Percentiles rank a stretch among this genome's conserved stretches.
phyloP scores from a whole-genome alignment of 2,797 vertebrate species.

The Enoplosus armatus region DNA sequence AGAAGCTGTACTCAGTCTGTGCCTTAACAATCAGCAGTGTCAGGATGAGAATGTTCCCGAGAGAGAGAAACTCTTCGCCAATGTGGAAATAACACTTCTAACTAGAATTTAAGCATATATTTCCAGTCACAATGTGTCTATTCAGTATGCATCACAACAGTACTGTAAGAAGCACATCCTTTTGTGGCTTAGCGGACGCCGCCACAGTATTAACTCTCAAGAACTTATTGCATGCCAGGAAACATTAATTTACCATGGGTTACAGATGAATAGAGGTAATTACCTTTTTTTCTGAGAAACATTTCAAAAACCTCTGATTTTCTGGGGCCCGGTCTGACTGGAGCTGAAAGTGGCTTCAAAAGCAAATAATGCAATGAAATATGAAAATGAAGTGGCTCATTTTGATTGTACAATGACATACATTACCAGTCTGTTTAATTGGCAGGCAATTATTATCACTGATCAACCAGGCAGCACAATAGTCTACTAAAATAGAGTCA shows the following conservation, averaged over 20 bases:
- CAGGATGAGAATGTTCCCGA: conserved; percentile 33
- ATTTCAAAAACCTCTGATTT: conserved; percentile 64
- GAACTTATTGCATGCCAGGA: conserved; percentile 59
- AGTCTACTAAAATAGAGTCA: not conserved
- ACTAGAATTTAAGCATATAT: conserved; percentile 45
- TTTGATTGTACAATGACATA: conserved; percentile 46
- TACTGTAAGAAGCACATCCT: conserved; percentile 44
- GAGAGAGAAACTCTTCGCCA: conserved; percentile 26
- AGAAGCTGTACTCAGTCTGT: conserved; percentile 41
- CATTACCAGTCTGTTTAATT: conserved; percentile 39
- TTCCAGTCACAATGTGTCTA: conserved; percentile 39
- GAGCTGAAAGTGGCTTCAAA: conserved; percentile 49
- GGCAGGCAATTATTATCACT: conserved; percentile 41
- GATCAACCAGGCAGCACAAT: conserved; percentile 31
- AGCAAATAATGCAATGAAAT: conserved; percentile 56
- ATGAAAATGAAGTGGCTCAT: conserved; percentile 54
- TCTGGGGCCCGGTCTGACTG: conserved; percentile 27
- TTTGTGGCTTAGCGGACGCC: conserved; percentile 47
- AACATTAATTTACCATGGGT: conserved; percentile 70
- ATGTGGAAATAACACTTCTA: conserved; percentile 43
- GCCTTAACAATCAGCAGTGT: conserved; percentile 45
- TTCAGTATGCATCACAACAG: conserved; percentile 63
- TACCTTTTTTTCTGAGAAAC: conserved; percentile 57
- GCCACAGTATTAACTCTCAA: conserved; percentile 47
- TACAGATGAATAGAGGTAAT: conserved; percentile 71